Base-by-base conservation (phyloP, 2,888 invertebrate genomes). In the Polylopha cassiicola region DNA sequence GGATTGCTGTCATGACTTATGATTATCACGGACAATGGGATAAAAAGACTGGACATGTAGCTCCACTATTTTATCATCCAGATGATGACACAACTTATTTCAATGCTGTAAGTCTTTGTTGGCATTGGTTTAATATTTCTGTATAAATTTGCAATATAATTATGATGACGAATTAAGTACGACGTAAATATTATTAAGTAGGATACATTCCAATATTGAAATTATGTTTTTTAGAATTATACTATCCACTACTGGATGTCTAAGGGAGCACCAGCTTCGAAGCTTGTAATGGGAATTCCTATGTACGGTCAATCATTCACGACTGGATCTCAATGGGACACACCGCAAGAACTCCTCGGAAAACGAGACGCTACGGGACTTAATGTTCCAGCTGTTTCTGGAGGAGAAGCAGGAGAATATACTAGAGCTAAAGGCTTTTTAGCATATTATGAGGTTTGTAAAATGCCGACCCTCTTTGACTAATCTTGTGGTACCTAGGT, bases 21-120 rank as follows among this genome's bases (percentile, higher is more conserved):
- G 96, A 96, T 63, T 95, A 91, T 77, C 95, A 95, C 53, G 95
- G 95, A 0, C 95, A 95, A 58, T 96, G 95, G 95, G 95, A 95
- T 58, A 94, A 94, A 65, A 92, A 92, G 66, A 96, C 95, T 1
- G 96, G 95, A 0, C 96, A 96, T 60, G 93, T 95, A 0, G 94
- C 95, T 0, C 96, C 95, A 0, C 71, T 96, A 22, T 95, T 90
- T 54, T 88, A 92, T 59, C 94, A 95, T 64, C 92, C 93, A 2
- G 91, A 94, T 26, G 95, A 95, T 61, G 94, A 93, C 44, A 90
- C 89, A 37, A 89, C 90, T 23, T 94, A 91, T 65, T 95, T 94
- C 65, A 96, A 96, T 76, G 89, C 94, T 24, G 93, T 93, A 81
- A 81, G 88, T 80, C 13, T 22, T 11, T 16, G 8, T n/a, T n/a